phyloP scores from a whole-genome alignment of 1,140 invertebrate genomes.

The Zaprionus ghesquierei region DNA sequence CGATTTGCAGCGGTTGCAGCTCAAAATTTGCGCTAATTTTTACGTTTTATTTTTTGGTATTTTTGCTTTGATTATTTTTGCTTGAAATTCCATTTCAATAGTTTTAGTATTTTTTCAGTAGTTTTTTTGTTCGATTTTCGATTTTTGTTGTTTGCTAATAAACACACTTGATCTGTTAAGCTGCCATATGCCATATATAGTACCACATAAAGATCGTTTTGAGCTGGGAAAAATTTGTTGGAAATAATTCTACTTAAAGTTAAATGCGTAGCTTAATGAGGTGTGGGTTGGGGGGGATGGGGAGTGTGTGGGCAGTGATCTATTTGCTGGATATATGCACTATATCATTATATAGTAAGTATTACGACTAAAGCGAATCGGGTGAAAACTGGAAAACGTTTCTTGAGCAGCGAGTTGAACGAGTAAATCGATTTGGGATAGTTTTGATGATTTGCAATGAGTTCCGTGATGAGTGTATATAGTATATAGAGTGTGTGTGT shows the following conservation, averaged over 20 bases:
- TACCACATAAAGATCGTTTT: slow-evolving; percentile 40
- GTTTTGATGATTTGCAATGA: background rate
- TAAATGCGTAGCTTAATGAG: slow-evolving; percentile 46
- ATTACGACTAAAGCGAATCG: slow-evolving; percentile 1
- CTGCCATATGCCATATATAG: slow-evolving; percentile 43
- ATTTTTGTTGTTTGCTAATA: slow-evolving; percentile 52
- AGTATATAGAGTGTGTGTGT: background rate
- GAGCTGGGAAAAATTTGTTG: slow-evolving; percentile 48
- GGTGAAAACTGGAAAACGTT: slow-evolving; percentile 23
- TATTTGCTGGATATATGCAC: slow-evolving; percentile 26
- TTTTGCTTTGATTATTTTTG: slow-evolving; percentile 33
- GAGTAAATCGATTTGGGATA: slow-evolving; percentile 12
- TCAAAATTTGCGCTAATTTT: slow-evolving; percentile 67
- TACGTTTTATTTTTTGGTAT: slow-evolving; percentile 20
- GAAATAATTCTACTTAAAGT: slow-evolving; percentile 72
- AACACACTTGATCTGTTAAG: slow-evolving; percentile 32
- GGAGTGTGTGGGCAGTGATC: slow-evolving; percentile 46
- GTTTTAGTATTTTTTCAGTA: slow-evolving; percentile 22
- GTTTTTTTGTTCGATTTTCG: slow-evolving; percentile 2
- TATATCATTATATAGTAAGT: background rate
- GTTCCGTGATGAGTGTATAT: background rate
- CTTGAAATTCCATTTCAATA: slow-evolving; percentile 72
- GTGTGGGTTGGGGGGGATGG: background rate
- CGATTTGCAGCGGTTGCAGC: slow-evolving; percentile 47
- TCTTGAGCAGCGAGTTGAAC: slow-evolving; percentile 53